A percentile compares a stretch with the other conserved stretches of the same genome.
These are phyloP conservation scores for Thaumetopoea pityocampa DNA, from an alignment of 1,140 invertebrate genomes.

Conservation along the genomic window DNA sequence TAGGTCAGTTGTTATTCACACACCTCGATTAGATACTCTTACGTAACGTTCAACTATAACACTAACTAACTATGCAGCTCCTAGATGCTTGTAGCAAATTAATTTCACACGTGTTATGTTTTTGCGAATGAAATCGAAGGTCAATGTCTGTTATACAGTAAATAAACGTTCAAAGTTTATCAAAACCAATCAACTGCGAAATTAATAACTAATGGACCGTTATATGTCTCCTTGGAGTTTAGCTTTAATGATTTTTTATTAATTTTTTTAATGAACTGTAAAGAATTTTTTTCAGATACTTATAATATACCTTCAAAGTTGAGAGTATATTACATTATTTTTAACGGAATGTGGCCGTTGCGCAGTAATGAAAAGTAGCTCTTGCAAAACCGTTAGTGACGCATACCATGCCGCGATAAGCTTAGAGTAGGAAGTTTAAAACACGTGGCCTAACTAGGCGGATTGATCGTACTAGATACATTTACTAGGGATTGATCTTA, in stretches of 20 bases:
- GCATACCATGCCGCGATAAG: slow-evolving; percentile 11
- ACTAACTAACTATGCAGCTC: not conserved
- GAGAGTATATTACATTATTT: slow-evolving; percentile 15
- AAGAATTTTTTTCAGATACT: no score
- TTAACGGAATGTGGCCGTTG: slow-evolving; percentile 17
- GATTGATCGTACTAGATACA: slow-evolving; percentile 32
- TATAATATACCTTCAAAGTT: no score
- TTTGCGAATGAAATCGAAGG: slow-evolving; percentile 25
- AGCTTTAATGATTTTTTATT: no score
- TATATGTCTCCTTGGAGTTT: no score
- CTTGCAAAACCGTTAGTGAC: slow-evolving; percentile 20
- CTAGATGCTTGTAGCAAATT: not conserved
- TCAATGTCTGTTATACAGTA: slow-evolving; percentile 29
- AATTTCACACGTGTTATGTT: slow-evolving; percentile 1
- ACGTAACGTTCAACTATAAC: no score
- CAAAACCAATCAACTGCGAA: slow-evolving; percentile 14
- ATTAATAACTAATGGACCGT: no score
- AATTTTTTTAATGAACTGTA: no score
- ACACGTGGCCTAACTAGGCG: slow-evolving; percentile 27
- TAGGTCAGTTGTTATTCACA: no score
- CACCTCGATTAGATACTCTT: no score
- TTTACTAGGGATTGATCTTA: slow-evolving; percentile 25
- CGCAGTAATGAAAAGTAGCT: slow-evolving; percentile 18
- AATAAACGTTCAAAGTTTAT: slow-evolving; percentile 21
- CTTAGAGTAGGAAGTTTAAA: slow-evolving; percentile 22